Evolutionary conservation across 2,888 invertebrate species (phyloP).

Genomic region (Dasypogon diadema): DNA sequence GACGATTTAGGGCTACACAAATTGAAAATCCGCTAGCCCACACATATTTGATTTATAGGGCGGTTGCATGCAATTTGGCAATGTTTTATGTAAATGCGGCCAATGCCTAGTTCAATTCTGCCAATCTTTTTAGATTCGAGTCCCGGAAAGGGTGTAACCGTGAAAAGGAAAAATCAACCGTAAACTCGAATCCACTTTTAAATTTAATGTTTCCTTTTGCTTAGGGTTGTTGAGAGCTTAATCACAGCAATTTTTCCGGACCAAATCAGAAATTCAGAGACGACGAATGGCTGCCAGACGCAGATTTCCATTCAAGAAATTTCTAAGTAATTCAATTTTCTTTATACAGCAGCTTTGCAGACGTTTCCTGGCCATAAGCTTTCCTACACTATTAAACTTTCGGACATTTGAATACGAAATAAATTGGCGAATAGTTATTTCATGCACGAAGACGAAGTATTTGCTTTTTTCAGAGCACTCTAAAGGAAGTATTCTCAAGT

Average conservation of each 20-base stretch:
- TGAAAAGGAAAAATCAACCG: constrained; percentile 27
- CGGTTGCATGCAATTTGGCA: constrained; percentile 48
- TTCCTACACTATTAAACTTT: not conserved
- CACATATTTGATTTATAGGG: constrained; percentile 47
- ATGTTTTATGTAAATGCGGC: constrained; percentile 50
- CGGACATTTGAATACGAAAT: constrained; percentile 4
- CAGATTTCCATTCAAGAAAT: not conserved
- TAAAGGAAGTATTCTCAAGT: not conserved
- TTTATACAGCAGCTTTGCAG: not conserved
- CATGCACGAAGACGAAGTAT: not conserved
- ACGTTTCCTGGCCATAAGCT: not conserved
- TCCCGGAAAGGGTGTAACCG: constrained; percentile 40
- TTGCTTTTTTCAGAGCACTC: not conserved
- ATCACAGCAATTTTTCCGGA: constrained; percentile 39
- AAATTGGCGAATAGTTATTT: not conserved
- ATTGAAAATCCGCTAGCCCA: constrained; percentile 47
- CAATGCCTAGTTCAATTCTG: constrained; percentile 48
- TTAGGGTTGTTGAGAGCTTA: constrained; percentile 20
- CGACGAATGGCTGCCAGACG: not conserved
- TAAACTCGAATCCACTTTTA: not conserved
- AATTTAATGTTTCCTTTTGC: not conserved
- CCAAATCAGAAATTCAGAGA: not conserved
- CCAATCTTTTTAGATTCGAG: constrained; percentile 13
- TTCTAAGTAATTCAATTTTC: not conserved
- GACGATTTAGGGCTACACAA: constrained; percentile 42